Conservation (phyloP, 2,797 vertebrate genomes). For the Melanotaenia boesemani region DNA sequence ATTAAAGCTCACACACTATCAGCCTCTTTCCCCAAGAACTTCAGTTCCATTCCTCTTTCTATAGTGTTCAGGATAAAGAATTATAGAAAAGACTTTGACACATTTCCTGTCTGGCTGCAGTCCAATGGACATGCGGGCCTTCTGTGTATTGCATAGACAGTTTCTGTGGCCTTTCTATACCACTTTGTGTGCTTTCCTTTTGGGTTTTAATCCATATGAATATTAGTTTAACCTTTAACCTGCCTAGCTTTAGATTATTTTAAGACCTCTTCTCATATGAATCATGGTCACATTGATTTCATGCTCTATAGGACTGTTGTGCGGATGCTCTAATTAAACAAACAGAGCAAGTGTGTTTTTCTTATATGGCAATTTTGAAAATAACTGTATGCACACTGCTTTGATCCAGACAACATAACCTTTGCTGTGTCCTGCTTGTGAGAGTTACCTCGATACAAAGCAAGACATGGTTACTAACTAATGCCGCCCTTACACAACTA, state of each 20-base stretch:
- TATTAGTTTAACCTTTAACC: slow-evolving; percentile 42
- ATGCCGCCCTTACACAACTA: neutral
- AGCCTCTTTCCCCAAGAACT: slow-evolving; percentile 47
- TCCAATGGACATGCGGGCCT: slow-evolving; percentile 12
- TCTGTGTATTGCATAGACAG: neutral
- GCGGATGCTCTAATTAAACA: slow-evolving; percentile 4
- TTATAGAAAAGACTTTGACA: slow-evolving; percentile 26
- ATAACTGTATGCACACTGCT: too few relatives aligned
- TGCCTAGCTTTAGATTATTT: slow-evolving; percentile 26
- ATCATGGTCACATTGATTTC: neutral
- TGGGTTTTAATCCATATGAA: slow-evolving; percentile 23
- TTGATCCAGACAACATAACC: neutral
- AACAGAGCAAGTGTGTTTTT: neutral
- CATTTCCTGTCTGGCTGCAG: slow-evolving; percentile 24
- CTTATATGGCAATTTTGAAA: neutral
- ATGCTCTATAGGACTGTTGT: slow-evolving; percentile 21
- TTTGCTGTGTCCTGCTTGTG: neutral
- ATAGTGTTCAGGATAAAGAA: slow-evolving; percentile 15
- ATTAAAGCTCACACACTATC: slow-evolving; percentile 66
- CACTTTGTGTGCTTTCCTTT: neutral
- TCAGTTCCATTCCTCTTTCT: slow-evolving; percentile 23
- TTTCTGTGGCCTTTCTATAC: neutral
- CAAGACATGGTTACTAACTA: neutral
- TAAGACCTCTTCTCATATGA: slow-evolving; percentile 5
- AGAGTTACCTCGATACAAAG: neutral